phyloP scores from a whole-genome alignment of 2,113 vertebrate species.

The Rallus limicola region DNA sequence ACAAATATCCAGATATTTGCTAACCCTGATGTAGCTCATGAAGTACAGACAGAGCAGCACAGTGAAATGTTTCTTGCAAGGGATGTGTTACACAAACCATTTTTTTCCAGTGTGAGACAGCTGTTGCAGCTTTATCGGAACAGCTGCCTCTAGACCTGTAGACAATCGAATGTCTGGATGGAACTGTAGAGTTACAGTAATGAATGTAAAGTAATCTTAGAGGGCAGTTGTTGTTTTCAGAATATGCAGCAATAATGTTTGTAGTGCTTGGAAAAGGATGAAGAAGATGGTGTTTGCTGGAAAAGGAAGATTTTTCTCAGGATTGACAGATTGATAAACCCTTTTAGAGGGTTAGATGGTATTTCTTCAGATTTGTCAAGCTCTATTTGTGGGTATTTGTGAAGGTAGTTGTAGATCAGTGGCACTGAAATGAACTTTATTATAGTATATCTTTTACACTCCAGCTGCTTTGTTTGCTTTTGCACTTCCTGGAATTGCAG shows the following conservation, averaged over 20 bases:
- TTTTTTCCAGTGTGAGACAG: background rate
- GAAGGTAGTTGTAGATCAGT: background rate
- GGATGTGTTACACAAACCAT: rapidly evolving
- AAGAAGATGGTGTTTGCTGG: background rate
- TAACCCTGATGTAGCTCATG: background rate
- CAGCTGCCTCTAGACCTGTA: background rate
- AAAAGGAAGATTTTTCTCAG: background rate
- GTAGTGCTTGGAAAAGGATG: background rate
- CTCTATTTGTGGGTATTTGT: background rate
- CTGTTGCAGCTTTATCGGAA: background rate
- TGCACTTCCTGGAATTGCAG: background rate
- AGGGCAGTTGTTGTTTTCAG: background rate
- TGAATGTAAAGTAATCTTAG: background rate
- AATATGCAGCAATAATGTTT: rapidly evolving
- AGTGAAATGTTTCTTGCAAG: background rate
- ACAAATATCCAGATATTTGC: background rate
- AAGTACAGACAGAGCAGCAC: background rate
- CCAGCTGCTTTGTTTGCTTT: background rate
- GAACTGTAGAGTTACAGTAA: background rate
- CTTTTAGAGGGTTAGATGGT: background rate
- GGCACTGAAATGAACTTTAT: background rate
- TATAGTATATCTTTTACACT: background rate
- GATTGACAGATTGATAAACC: background rate
- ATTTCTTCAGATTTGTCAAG: background rate
- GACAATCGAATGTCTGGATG: background rate